These are phyloP conservation scores for Karalla daura DNA, from an alignment of 2,797 vertebrate genomes.

Conservation along the genomic window DNA sequence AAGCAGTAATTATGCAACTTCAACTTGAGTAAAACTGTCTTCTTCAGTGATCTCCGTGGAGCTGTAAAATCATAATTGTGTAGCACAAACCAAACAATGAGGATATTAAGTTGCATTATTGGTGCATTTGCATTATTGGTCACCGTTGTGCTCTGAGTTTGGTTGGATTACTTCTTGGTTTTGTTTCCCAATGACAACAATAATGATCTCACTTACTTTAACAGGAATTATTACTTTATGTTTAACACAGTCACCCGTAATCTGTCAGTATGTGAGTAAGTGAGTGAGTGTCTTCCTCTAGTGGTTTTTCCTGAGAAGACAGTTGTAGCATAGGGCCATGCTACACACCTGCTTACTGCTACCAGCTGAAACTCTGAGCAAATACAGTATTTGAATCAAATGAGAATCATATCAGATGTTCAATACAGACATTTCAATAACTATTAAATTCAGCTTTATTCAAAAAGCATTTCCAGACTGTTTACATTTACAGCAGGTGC, in stretches of 20 bases:
- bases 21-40: not conserved
- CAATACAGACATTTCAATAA: too few species aligned
- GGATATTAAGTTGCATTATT: not conserved
- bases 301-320: constrained; percentile 22
- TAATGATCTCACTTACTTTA: not conserved
- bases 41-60: not conserved
- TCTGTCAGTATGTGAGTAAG: not conserved
- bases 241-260: not conserved
- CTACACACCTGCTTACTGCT: not conserved
- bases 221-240: not conserved
- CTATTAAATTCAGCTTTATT: too few species aligned
- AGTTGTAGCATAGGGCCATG: constrained; percentile 6
- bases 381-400: not conserved
- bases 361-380: not conserved
- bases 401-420: not conserved
- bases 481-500: too few species aligned
- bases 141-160: not conserved
- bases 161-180: not conserved
- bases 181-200: not conserved
- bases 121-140: too few species aligned
- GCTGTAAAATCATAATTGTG: not conserved
- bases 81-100: not conserved
- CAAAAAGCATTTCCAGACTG: too few species aligned
- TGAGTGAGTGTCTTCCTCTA: constrained; percentile 57
- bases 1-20: too few species aligned